Base-by-base conservation (phyloP, 2,113 vertebrate species). In the Onychorhynchus coronatus region DNA sequence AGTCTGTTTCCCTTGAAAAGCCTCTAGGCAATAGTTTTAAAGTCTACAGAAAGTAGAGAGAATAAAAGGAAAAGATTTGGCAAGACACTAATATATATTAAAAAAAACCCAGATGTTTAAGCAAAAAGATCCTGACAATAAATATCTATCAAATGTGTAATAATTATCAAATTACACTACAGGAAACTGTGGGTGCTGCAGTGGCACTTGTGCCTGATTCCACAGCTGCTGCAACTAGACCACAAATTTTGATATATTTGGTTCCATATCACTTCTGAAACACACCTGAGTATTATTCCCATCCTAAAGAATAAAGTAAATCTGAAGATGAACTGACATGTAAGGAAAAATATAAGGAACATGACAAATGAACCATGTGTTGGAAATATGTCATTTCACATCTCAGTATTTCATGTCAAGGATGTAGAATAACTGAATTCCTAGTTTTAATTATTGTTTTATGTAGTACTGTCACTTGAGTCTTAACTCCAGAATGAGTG, bases 41-140 rank as follows among this genome's bases (percentile, higher is more conserved):
- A 88, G 46, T 63, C 61, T 89, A 33, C 23, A 58, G 71, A 95
- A 96, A 86, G 18, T 41, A 70, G 46, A 80, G 33, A 71, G n/a
- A 79, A 37, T 46, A 71, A 91, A 97, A 96, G 47, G n/a, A 83
- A 96, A 97, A 91, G 13, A 85, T 49, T 95, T 94, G 85, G 93
- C 88, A 87, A 53, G 62, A 91, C 55, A 86, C 85, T 89, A 83
- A 90, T 19, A 81, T 76, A 71, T 86, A 74, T 44, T 20, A 4
- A n/a, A 85, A 68, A 16, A 18, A 41, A 58, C 11, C n/a, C n/a
- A 74, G 18, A 77, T 35, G 5, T 63, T 92, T 85, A 93, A 77
- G 42, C 53, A n/a, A 90, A 88, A 74, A 92, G 21, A 83, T 58
- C 49, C 61, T 52, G 30, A 94, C 62, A 94, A 91, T 88, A 96